Conservation (phyloP, 2,113 vertebrate species). For the Camelus dromedarius region DNA sequence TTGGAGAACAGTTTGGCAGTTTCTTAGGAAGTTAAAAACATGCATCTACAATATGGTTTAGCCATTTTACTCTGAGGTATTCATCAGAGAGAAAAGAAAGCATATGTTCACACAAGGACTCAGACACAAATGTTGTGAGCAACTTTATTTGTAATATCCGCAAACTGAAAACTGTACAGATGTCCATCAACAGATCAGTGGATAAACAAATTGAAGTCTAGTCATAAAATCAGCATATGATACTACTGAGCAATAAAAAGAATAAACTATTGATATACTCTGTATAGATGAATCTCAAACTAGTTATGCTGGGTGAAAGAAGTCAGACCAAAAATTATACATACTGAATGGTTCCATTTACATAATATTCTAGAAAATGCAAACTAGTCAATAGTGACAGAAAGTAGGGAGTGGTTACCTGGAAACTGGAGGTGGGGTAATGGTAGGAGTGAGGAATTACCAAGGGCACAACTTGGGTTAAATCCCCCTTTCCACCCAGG, state of each 20-base stretch:
- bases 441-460: background rate
- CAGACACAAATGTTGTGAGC: background rate
- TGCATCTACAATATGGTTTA: background rate
- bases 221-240: background rate
- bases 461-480: background rate
- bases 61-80: background rate
- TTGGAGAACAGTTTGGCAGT: background rate
- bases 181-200: background rate
- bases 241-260: background rate
- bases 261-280: background rate
- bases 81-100: constrained; percentile 1
- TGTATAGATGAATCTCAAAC: background rate
- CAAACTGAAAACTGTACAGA: background rate
- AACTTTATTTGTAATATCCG: background rate
- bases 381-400: background rate
- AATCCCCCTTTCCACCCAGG: too few relatives aligned
- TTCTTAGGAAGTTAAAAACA: background rate
- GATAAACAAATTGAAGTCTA: background rate
- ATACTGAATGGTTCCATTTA: background rate
- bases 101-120: background rate
- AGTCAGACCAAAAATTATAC: background rate
- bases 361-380: background rate
- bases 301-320: background rate
- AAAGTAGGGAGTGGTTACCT: background rate
- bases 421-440: background rate